A percentile compares a stretch with the other conserved stretches of the same genome.
Conservation (phyloP, 2,888 invertebrate species). For the Synanthedon andrenaeformis region DNA sequence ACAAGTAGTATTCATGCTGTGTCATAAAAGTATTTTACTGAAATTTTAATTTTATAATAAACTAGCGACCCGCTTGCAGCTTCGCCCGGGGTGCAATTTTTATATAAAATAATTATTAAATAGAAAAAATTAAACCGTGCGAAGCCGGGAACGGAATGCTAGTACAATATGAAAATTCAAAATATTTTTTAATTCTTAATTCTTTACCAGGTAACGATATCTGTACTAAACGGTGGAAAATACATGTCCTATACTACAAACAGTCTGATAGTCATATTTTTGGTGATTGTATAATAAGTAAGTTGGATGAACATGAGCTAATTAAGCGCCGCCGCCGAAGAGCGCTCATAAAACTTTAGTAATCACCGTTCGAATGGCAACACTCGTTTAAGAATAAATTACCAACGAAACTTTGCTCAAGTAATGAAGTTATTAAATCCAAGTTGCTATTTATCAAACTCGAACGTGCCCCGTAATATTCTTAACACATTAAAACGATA, state of each 20-base stretch:
- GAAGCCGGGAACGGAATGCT: too few relatives aligned
- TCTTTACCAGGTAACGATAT: too few relatives aligned
- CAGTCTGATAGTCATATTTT: neutral
- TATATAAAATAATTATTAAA: too few relatives aligned
- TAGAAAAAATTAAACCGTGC: too few relatives aligned
- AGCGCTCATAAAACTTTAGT: slow-evolving; percentile 33
- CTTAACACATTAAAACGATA: too few relatives aligned
- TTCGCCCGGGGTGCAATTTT: too few relatives aligned
- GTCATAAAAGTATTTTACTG: too few relatives aligned
- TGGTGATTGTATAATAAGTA: neutral
- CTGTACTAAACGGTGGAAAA: neutral
- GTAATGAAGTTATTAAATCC: slow-evolving; percentile 39
- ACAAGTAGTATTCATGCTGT: too few relatives aligned
- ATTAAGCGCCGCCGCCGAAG: neutral
- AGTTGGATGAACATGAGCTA: neutral
- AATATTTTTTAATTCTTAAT: too few relatives aligned
- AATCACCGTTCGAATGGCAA: slow-evolving; percentile 39
- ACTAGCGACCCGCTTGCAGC: too few relatives aligned
- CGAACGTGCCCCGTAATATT: slow-evolving; percentile 2
- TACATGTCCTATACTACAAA: neutral
- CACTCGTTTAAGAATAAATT: slow-evolving; percentile 49
- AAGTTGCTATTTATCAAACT: slow-evolving; percentile 18
- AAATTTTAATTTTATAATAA: too few relatives aligned
- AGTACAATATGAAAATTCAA: too few relatives aligned
- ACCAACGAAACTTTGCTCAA: slow-evolving; percentile 29